Evolutionary conservation across 1,140 invertebrate genomes (phyloP), one percentile per base, ranked within the genome.

Genomic region (Octopus sinensis): DNA sequence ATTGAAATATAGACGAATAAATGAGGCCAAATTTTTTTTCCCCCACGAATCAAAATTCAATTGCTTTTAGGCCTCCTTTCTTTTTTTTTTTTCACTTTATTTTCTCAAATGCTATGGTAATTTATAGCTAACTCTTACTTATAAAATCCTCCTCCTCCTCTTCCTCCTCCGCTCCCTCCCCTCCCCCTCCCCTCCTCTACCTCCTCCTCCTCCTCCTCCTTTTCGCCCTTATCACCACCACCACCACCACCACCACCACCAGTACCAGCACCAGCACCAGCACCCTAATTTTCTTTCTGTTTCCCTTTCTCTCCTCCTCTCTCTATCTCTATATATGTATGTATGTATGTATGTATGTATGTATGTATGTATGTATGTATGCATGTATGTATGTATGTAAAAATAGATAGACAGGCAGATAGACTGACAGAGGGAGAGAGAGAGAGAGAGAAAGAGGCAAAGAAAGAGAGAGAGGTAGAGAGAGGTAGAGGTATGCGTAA

Each of bases 131-230:
- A 43, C 30, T 43, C 30, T 43, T 43, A 2, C 30, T 43, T 43
- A 43, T 43, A 43, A 43, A 43, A 43, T 30, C 80, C 62, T 10
- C 23, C 79, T 80, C 30, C 53, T 43, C 73, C 30, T 51, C 23
- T 73, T 73, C 52, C 80, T 75, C n/a, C 52, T 75, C 80, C 52
- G 23, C 23, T 23, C 23, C 23, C 23, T 23, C 23, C 23, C 23
- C 23, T 80, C 53, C 54, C 17, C 54, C 52, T 82, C 79, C 23
- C 52, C 54, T 30, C 79, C 77, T 83, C 53, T 83, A 71, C 77
- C 75, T 73, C 76, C 73, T 43, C 53, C 52, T 83, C 5, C 68
- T 17, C 68, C 54, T 73, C 81, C 79, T n/a, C 78, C 75, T 10
- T 9, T 10, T 17, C 17, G 56, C 1, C 56, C 9, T 9, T 62